These are phyloP conservation scores for Aratinga solstitialis DNA, from an alignment of 2,797 vertebrate genomes.

Conservation along the genomic window DNA sequence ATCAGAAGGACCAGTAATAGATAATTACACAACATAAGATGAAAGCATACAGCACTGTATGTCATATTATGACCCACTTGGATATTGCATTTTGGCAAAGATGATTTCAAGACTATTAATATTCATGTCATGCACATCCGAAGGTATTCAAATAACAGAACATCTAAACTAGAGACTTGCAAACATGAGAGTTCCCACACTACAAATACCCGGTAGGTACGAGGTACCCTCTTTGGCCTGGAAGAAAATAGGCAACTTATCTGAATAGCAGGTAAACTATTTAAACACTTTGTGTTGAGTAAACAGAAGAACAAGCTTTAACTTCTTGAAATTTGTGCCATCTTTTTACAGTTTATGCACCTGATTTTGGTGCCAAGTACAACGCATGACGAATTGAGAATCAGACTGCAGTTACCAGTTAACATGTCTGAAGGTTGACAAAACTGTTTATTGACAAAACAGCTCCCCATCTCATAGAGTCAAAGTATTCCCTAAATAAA, in stretches of 20 bases:
- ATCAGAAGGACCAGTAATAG: constrained; percentile 71
- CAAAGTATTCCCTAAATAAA: constrained; percentile 14
- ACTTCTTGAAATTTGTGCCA: constrained; percentile 1
- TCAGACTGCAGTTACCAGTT: constrained; percentile 45
- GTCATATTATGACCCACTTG: constrained; percentile 65
- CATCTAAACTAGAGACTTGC: constrained; percentile 64
- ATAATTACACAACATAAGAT: constrained; percentile 73
- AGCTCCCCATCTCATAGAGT: constrained; percentile 8
- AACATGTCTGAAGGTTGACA: constrained; percentile 50
- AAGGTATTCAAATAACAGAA: constrained; percentile 66
- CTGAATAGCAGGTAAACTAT: constrained; percentile 57
- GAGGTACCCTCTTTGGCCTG: constrained; percentile 67
- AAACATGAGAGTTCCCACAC: constrained; percentile 51
- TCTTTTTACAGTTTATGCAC: constrained; percentile 38
- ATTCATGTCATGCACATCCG: constrained; percentile 56
- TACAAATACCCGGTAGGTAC: constrained; percentile 40
- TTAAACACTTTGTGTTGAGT: constrained; percentile 49
- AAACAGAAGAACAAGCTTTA: constrained; percentile 50
- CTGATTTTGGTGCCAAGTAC: constrained; percentile 42
- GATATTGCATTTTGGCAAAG: constrained; percentile 67
- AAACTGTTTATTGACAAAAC: constrained; percentile 43
- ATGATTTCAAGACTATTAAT: constrained; percentile 63
- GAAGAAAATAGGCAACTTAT: constrained; percentile 61
- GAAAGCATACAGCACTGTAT: constrained; percentile 74
- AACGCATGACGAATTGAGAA: background rate